phyloP scores from a whole-genome alignment of 2,113 vertebrate genomes.

The Galemys pyrenaicus region DNA sequence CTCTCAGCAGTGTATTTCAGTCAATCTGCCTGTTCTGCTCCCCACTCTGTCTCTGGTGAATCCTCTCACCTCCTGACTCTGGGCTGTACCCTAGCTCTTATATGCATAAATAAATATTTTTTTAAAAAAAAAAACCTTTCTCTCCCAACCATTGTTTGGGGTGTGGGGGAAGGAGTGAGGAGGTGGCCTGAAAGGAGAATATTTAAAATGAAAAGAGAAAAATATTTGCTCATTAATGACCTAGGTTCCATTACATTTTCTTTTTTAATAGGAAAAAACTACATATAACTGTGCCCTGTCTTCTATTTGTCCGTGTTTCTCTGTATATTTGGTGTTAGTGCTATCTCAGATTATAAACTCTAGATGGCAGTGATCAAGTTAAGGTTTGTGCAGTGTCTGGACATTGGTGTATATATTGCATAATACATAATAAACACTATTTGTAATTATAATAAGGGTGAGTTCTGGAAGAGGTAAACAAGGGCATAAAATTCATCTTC shows the following conservation, averaged over 20 bases:
- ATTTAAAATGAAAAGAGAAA: slow-evolving; percentile 1
- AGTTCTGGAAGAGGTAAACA: slow-evolving; percentile 67
- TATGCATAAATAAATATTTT: too few relatives aligned
- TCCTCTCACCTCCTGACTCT: too few relatives aligned
- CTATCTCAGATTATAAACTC: slow-evolving; percentile 5
- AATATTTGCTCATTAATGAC: background rate
- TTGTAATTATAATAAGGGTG: slow-evolving; percentile 73
- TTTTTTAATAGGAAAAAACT: background rate
- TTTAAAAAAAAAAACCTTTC: too few relatives aligned
- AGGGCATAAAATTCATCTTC: slow-evolving; percentile 72
- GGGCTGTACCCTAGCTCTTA: too few relatives aligned
- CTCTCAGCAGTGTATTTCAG: too few relatives aligned
- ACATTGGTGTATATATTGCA: slow-evolving; percentile 17
- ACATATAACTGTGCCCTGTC: background rate
- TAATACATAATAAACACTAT: slow-evolving; percentile 67
- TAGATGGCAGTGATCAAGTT: slow-evolving; percentile 40
- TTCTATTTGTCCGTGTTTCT: background rate
- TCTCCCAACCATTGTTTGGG: background rate
- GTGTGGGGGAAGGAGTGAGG: background rate
- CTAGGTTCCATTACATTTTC: background rate
- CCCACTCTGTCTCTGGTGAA: too few relatives aligned
- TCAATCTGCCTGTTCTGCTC: too few relatives aligned
- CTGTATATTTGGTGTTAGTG: background rate
- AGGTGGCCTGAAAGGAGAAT: slow-evolving; percentile 26
- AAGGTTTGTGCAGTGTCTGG: background rate